A percentile compares a stretch with the other conserved stretches of the same genome.
Evolutionary conservation across 1,140 invertebrate genomes (phyloP).

Genomic region (Brachionus plicatilis): DNA sequence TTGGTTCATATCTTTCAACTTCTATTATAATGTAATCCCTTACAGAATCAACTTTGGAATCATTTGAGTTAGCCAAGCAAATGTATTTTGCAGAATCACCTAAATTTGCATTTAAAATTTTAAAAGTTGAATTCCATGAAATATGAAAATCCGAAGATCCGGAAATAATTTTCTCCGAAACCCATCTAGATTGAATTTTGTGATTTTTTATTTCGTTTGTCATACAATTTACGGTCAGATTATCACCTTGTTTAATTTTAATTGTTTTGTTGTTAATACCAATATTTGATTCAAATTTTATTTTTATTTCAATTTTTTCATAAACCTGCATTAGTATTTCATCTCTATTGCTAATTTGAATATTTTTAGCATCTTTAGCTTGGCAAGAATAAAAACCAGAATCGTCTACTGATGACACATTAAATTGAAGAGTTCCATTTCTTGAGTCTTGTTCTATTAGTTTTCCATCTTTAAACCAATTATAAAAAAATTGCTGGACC

Average conservation of each 20-base stretch:
- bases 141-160: not conserved
- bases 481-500: not conserved
- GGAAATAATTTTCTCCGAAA: not conserved
- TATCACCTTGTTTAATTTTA: not conserved
- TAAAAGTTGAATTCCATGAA: not conserved
- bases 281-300: not conserved
- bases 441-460: not conserved
- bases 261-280: not conserved
- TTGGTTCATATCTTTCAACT: not conserved
- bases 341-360: not conserved
- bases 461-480: conserved; percentile 1
- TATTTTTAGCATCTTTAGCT: not conserved
- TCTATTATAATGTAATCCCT: not conserved
- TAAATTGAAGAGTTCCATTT: not conserved
- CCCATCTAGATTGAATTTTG: not conserved
- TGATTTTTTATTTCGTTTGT: not conserved
- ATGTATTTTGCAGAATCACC: not conserved
- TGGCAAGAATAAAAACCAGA: conserved; percentile 2
- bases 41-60: not conserved
- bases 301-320: not conserved
- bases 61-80: not conserved
- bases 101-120: not conserved
- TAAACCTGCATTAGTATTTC: not conserved
- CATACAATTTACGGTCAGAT: not conserved
- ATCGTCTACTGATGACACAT: not conserved